These are phyloP conservation scores for Pyrrhosoma nymphula DNA, from an alignment of 2,888 invertebrate genomes.

Conservation along the genomic window DNA sequence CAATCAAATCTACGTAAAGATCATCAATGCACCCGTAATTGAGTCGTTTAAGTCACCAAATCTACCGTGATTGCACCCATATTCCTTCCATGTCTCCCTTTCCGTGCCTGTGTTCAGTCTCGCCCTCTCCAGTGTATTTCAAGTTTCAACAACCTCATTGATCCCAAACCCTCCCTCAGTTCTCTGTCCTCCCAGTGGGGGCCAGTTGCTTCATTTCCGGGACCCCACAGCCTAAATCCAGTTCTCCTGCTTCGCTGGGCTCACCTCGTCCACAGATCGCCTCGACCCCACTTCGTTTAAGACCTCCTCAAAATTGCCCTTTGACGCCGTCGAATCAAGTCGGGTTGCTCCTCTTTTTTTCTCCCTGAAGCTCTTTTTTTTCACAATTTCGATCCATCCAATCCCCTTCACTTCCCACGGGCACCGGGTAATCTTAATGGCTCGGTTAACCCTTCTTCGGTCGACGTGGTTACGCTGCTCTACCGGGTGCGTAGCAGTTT, in stretches of 20 bases:
- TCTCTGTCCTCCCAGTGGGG: background rate
- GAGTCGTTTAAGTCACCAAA: too few relatives aligned
- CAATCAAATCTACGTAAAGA: too few relatives aligned
- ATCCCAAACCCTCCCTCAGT: background rate
- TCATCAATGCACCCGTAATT: too few relatives aligned
- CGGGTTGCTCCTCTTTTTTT: background rate
- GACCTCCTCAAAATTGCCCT: background rate
- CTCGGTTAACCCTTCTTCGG: background rate
- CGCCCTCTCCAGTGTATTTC: background rate
- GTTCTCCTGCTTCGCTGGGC: background rate
- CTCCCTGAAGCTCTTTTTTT: background rate
- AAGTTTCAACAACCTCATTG: too few relatives aligned
- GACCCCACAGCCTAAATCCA: background rate
- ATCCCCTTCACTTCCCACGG: background rate
- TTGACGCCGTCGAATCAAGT: conserved; percentile 6
- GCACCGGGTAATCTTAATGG: background rate
- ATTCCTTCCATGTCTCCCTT: too few relatives aligned
- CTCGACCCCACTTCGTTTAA: background rate
- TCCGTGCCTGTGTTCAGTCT: background rate
- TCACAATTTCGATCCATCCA: background rate
- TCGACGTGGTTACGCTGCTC: background rate
- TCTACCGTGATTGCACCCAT: too few relatives aligned
- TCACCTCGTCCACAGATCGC: background rate
- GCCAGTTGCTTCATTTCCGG: background rate
- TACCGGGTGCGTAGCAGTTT: background rate